These are phyloP conservation scores for Sphaeramia orbicularis DNA, from an alignment of 2,797 vertebrate species.

Conservation along the genomic window DNA sequence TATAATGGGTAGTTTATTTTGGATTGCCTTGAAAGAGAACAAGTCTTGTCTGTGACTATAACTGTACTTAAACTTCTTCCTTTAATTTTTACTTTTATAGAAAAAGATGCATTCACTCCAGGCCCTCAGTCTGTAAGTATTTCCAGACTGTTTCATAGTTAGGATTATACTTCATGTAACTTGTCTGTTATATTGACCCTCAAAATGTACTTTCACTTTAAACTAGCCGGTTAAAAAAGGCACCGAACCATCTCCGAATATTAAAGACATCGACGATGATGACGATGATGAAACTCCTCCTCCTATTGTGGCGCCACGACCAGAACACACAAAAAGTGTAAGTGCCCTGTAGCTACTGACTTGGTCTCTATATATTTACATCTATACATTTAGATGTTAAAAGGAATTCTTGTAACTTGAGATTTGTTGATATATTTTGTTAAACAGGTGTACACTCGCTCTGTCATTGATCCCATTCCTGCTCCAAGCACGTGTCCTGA, in stretches of 20 bases:
- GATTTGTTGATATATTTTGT: conserved; percentile 14
- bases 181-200: not conserved
- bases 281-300: conserved; percentile 94
- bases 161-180: too few species aligned
- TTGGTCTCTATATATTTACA: not conserved
- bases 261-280: conserved; percentile 89
- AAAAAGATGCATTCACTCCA: conserved; percentile 94
- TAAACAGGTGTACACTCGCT: conserved; percentile 93
- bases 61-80: not conserved
- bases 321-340: conserved; percentile 97
- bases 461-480: conserved; percentile 96
- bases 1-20: not conserved
- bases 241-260: conserved; percentile 87
- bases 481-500: conserved; percentile 86
- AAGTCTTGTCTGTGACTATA: not conserved
- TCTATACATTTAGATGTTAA: not conserved
- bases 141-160: not conserved
- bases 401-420: not conserved
- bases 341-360: conserved; percentile 54
- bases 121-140: conserved; percentile 91
- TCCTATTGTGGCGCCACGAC: conserved; percentile 94
- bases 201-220: conserved; percentile 4
- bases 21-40: not conserved
- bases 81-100: conserved; percentile 70
- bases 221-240: conserved; percentile 91